Conservation (phyloP, 2,888 invertebrate genomes). For the Alsophila aescularia region DNA sequence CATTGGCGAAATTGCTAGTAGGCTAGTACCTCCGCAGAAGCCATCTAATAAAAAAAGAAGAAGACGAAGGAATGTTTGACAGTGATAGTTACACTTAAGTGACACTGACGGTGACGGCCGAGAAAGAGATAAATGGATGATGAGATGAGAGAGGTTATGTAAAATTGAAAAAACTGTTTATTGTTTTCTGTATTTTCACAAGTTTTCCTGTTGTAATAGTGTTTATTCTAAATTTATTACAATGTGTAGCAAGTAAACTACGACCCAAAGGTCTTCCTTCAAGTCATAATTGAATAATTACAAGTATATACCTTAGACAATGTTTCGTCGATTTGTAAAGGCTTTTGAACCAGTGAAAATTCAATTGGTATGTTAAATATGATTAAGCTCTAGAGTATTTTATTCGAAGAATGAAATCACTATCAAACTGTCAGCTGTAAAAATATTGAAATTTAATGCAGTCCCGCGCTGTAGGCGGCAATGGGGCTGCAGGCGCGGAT, state of each 20-base stretch:
- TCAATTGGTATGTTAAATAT: conserved; percentile 56
- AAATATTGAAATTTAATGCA: conserved; percentile 28
- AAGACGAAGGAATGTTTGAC: too few species aligned
- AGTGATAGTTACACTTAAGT: too few species aligned
- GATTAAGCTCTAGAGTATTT: not conserved
- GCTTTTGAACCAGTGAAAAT: conserved; percentile 63
- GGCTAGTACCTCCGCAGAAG: too few species aligned
- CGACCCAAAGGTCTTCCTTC: too few species aligned
- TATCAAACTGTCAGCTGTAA: not conserved
- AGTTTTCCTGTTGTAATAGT: too few species aligned
- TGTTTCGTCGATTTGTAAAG: conserved; percentile 69
- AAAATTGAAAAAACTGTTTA: too few species aligned
- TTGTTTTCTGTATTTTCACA: too few species aligned
- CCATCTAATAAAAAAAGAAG: too few species aligned
- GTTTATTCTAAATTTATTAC: not conserved
- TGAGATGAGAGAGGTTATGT: not conserved
- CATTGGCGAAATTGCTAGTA: too few species aligned
- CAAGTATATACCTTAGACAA: conserved; percentile 37
- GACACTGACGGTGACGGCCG: too few species aligned
- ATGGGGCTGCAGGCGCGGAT: conserved; percentile 32
- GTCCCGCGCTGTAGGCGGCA: conserved; percentile 53
- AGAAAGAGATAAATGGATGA: too few species aligned
- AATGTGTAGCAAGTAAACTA: not conserved
- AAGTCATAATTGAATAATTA: not conserved
- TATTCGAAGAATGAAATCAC: not conserved